Conservation (phyloP, 1,140 invertebrate genomes). For the Sitophilus oryzae region DNA sequence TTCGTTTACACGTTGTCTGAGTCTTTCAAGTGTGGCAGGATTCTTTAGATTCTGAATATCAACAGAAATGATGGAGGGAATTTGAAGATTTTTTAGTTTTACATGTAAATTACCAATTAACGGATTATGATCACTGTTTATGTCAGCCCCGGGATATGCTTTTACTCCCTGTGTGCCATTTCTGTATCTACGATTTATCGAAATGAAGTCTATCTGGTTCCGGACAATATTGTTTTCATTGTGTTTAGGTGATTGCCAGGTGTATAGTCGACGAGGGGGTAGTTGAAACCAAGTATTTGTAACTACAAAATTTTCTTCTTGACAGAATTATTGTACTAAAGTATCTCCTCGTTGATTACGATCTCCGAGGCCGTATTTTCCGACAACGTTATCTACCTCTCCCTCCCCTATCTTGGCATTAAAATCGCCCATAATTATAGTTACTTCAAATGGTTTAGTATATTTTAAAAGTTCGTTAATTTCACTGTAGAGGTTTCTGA, state of each 20-base stretch:
- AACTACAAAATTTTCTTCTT: too few relatives aligned
- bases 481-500: conserved; percentile 2
- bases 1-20: conserved; percentile 4
- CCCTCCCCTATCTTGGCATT: conserved; percentile 8
- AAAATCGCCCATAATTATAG: conserved; percentile 15
- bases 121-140: too few relatives aligned
- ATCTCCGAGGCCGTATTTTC: conserved; percentile 6
- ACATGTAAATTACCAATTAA: too few relatives aligned
- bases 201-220: conserved; percentile 14
- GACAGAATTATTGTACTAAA: too few relatives aligned
- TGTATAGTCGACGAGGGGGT: conserved; percentile 6
- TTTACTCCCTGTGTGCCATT: not conserved
- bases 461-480: conserved; percentile 9
- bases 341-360: too few relatives aligned
- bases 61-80: too few relatives aligned
- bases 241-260: conserved; percentile 15
- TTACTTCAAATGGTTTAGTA: conserved; percentile 5
- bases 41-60: too few relatives aligned
- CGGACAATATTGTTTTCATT: too few relatives aligned
- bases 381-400: not conserved
- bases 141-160: conserved; percentile 8
- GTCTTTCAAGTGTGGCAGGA: too few relatives aligned
- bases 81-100: too few relatives aligned
- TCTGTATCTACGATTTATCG: conserved; percentile 4
- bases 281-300: conserved; percentile 11